phyloP scores from a whole-genome alignment of 2,797 vertebrate genomes.

The Macropus fuliginosus region DNA sequence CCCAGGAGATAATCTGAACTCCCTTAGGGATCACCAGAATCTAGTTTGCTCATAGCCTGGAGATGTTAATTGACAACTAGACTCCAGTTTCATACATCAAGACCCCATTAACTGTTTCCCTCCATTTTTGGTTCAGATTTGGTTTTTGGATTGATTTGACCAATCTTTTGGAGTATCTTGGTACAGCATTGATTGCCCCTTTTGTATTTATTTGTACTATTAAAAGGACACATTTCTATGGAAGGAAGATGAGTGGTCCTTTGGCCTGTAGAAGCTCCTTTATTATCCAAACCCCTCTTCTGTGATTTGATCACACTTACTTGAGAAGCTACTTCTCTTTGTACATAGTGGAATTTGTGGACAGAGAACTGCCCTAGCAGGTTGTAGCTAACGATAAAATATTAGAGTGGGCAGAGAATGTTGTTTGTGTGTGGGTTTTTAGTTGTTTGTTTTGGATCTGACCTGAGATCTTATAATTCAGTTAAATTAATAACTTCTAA shows the following conservation, averaged over 20 bases:
- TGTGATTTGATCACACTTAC: constrained; percentile 23
- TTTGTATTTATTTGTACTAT: constrained; percentile 1
- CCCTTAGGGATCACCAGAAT: constrained; percentile 48
- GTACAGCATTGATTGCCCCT: not conserved
- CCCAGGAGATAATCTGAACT: constrained; percentile 20
- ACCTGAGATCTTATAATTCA: not conserved
- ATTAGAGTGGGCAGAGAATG: constrained; percentile 43
- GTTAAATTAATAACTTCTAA: not conserved
- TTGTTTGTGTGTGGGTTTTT: not conserved
- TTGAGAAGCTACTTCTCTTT: constrained; percentile 37
- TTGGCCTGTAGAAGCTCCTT: constrained; percentile 57
- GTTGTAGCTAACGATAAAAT: constrained; percentile 59
- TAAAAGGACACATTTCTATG: not conserved
- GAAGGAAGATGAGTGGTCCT: constrained; percentile 4
- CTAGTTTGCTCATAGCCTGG: constrained; percentile 29
- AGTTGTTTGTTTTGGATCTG: not conserved
- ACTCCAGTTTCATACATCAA: constrained; percentile 41
- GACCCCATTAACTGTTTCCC: constrained; percentile 23
- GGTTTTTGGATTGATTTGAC: not conserved
- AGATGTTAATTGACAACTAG: constrained; percentile 32
- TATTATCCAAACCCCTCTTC: constrained; percentile 43
- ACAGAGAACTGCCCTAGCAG: constrained; percentile 30
- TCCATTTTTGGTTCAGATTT: not conserved
- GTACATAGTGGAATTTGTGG: constrained; percentile 7
- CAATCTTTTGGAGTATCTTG: constrained; percentile 19